These are phyloP conservation scores for Pyrgilauda ruficollis DNA, from an alignment of 2,113 vertebrate genomes.

Conservation along the genomic window DNA sequence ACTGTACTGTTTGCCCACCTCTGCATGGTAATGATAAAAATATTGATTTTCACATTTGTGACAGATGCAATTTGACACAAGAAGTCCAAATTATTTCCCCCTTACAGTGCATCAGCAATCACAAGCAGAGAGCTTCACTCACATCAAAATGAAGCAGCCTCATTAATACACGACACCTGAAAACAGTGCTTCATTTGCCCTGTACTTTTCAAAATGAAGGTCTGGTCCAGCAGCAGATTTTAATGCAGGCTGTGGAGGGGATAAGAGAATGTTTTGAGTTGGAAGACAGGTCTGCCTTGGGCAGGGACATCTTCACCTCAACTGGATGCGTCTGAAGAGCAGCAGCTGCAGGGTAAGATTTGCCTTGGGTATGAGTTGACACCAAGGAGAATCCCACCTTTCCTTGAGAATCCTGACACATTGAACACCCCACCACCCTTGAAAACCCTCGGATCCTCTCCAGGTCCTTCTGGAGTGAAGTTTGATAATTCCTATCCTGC, in stretches of 20 bases:
- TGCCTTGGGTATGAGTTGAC: rapidly evolving
- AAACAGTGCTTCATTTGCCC: neutral
- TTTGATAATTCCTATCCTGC: neutral
- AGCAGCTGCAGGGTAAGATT: neutral
- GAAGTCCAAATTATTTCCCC: neutral
- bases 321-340: rapidly evolving
- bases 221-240: neutral
- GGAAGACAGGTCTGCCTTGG: neutral
- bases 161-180: neutral
- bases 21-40: neutral
- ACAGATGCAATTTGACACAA: neutral
- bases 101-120: neutral
- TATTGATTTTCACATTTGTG: constrained; percentile 15
- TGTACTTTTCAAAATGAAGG: neutral
- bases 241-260: neutral
- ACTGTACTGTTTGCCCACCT: neutral
- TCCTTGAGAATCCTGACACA: neutral
- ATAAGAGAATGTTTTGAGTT: neutral
- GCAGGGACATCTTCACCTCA: neutral
- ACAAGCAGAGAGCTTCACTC: neutral
- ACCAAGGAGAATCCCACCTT: neutral
- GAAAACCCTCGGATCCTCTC: neutral
- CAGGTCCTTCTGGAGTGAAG: neutral
- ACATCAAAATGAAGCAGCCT: neutral
- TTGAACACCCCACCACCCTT: rapidly evolving